Percentiles rank a stretch among this genome's conserved stretches.
These are phyloP conservation scores for Tupaia tana DNA, from an alignment of 2,113 vertebrate species.

Conservation along the genomic window DNA sequence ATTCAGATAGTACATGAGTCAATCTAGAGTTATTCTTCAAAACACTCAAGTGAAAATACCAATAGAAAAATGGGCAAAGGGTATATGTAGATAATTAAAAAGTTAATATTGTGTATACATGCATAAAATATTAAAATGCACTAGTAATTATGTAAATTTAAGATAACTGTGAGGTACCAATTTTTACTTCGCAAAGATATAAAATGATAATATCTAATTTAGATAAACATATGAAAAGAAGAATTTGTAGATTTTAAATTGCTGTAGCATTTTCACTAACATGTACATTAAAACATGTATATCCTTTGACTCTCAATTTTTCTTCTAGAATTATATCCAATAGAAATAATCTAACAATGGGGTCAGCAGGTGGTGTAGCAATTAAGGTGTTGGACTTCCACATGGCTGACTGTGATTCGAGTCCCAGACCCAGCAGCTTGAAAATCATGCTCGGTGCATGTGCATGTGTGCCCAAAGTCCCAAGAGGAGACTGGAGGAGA, in stretches of 20 bases:
- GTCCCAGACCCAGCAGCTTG: no score
- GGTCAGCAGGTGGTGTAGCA: no score
- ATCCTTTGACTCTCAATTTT: constrained; percentile 19
- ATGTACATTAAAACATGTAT: background rate
- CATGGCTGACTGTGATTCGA: no score
- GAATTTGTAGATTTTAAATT: constrained; percentile 19
- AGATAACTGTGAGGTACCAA: background rate
- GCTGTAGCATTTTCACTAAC: background rate
- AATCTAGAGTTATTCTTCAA: constrained; percentile 29
- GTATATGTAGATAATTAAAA: background rate
- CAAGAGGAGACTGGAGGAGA: no score
- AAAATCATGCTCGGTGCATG: no score
- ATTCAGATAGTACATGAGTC: background rate
- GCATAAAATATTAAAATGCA: background rate
- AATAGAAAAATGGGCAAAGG: background rate
- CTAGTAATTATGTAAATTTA: background rate
- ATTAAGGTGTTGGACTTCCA: no score
- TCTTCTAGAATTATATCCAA: background rate
- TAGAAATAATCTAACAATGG: constrained; percentile 19
- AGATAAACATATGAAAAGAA: background rate
- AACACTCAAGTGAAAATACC: background rate
- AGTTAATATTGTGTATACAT: background rate
- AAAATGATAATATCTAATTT: constrained; percentile 28
- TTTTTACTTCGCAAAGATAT: constrained; percentile 15
- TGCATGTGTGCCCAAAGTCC: no score